Evolutionary conservation across 2,113 vertebrate genomes (phyloP), one percentile per base, ranked within the genome.

Genomic region (Nannospalax galili): DNA sequence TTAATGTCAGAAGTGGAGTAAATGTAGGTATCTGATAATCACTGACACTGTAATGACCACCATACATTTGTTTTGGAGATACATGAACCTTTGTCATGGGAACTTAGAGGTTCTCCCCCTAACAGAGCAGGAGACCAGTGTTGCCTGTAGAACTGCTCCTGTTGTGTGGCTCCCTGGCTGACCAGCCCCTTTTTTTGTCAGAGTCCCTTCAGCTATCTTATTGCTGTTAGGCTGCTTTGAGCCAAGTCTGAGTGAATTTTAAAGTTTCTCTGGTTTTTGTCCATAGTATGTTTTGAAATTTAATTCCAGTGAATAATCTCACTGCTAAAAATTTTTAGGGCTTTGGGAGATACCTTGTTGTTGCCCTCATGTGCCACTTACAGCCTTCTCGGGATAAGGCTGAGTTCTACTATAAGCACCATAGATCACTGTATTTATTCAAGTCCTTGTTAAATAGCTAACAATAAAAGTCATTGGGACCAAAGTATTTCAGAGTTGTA

Each of bases 1-100:
- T 91, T 52, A 80, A 30, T 80, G 52, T 62, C 87, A 72, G 78
- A 92, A 90, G 10, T 74, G 79, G 72, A 48, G 78, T 90, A 90
- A 72, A 52, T 19, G 32, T 73, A 65, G 35, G 6, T 72, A 30
- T 30, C 86, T 72, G 87, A 79, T 94, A 62, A 12, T 86, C 40
- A 75, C 30, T 69, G 67, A 75, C 30, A 6, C 7, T 84, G 12
- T 26, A 52, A 28, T 74, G 26, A 62, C n/a, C 67, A 52, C 56
- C 72, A 24, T 0, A 58, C 17, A 35, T 88, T 37, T 90, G 48
- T 75, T 95, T 79, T 52, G 32, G 42, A 88, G 60, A 74, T 70
- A 1, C 32, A 28, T 32, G 32, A 77, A 19, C 32, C 77, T 91
- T 82, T 60, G 40, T 35, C 77, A 9, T 75, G 37, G n/a, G 37